Evolutionary conservation across 2,113 vertebrate genomes (phyloP).

Genomic region (Bubo bubo): DNA sequence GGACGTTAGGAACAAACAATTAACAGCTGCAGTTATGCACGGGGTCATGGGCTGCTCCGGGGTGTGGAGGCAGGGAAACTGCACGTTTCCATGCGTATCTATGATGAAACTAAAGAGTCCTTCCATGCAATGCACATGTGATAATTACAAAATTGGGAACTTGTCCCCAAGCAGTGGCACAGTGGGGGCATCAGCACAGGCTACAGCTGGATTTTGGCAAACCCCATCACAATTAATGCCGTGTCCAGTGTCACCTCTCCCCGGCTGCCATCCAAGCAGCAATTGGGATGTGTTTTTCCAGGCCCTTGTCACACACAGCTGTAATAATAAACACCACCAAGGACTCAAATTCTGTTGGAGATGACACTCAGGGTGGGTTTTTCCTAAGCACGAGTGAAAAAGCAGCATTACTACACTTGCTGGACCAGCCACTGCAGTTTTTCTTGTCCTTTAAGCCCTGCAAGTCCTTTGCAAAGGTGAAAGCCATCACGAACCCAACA

Average conservation of each 20-base stretch:
- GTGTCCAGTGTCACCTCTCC: neutral
- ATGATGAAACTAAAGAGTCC: rapidly evolving
- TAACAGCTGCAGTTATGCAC: rapidly evolving
- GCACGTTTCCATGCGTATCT: rapidly evolving
- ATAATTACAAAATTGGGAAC: neutral
- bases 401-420: neutral
- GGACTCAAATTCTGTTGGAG: neutral
- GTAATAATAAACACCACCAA: neutral
- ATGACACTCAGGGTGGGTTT: neutral
- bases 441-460: neutral
- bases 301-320: neutral
- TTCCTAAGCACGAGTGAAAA: neutral
- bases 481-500: neutral
- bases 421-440: neutral
- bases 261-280: neutral
- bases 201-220: neutral
- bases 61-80: neutral
- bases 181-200: neutral
- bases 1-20: neutral
- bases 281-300: neutral
- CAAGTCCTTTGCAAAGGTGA: neutral
- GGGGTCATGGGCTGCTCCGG: rapidly evolving
- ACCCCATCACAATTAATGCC: rapidly evolving
- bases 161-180: neutral
- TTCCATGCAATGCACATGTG: rapidly evolving